A percentile compares a stretch with the other conserved stretches of the same genome.
phyloP scores from a whole-genome alignment of 2,113 vertebrate genomes.

The Holacanthus passer region DNA sequence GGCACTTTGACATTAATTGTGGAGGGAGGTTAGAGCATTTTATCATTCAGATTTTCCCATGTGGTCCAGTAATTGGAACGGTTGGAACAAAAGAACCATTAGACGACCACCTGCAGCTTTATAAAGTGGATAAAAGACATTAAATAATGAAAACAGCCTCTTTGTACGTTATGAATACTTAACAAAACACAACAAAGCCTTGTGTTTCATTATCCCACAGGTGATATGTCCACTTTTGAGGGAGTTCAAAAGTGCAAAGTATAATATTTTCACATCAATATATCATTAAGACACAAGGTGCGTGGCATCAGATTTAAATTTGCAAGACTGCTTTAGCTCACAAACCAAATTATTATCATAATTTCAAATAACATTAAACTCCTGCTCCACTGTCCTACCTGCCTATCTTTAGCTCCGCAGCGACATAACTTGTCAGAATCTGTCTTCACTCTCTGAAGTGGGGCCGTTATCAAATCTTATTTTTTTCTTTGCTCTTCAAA shows the following conservation, averaged over 20 bases:
- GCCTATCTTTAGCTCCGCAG: not conserved
- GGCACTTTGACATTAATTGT: conserved; percentile 74
- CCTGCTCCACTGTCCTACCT: not conserved
- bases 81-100: conserved; percentile 71
- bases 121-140: conserved; percentile 56
- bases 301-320: not conserved
- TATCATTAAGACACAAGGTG: not conserved
- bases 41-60: conserved; percentile 68
- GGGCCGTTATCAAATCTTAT: not conserved
- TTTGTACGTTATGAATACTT: conserved; percentile 19
- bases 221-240: conserved; percentile 14
- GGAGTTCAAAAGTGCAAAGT: conserved; percentile 10
- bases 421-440: not conserved
- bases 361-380: not conserved
- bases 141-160: conserved; percentile 47
- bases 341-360: not conserved
- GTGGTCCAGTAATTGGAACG: conserved; percentile 67
- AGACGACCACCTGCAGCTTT: conserved; percentile 68
- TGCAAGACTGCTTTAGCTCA: not conserved
- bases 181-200: conserved; percentile 51
- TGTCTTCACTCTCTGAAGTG: not conserved
- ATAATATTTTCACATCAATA: conserved; percentile 12
- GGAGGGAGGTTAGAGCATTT: conserved; percentile 59
- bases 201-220: conserved; percentile 15
- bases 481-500: conserved; percentile 15